Percentiles rank a stretch among this genome's conserved stretches.
These are phyloP conservation scores for Rhyacophila evoluta DNA, from an alignment of 2,888 invertebrate genomes.

Conservation along the genomic window DNA sequence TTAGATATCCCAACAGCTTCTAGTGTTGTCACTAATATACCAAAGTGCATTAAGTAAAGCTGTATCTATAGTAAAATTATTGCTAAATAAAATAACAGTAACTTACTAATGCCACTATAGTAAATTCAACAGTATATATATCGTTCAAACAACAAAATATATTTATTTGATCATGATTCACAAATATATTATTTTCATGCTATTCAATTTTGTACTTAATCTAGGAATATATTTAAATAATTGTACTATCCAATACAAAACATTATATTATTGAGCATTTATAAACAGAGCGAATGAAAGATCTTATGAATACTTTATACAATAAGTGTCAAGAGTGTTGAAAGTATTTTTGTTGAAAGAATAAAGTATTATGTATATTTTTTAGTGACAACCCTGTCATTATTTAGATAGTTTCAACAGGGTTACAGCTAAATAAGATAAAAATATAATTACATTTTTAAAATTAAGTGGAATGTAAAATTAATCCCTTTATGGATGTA, in stretches of 20 bases:
- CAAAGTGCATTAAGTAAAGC: not conserved
- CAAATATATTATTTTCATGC: too few relatives aligned
- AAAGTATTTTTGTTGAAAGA: not conserved
- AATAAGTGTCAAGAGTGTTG: slow-evolving; percentile 8
- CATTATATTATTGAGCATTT: not conserved
- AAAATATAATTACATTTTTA: not conserved
- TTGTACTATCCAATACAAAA: too few relatives aligned
- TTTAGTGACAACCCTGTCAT: not conserved
- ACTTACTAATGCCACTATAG: too few relatives aligned
- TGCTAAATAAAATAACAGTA: too few relatives aligned
- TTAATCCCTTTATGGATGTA: not conserved
- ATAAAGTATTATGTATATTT: not conserved
- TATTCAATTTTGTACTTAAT: too few relatives aligned
- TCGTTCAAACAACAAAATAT: too few relatives aligned
- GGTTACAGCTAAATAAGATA: not conserved
- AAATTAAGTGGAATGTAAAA: slow-evolving; percentile 9
- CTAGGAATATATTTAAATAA: too few relatives aligned
- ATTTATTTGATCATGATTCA: too few relatives aligned
- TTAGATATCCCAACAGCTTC: too few relatives aligned
- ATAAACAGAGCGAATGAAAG: not conserved
- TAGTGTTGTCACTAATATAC: not conserved
- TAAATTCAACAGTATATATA: too few relatives aligned
- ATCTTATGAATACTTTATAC: not conserved
- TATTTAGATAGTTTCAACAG: not conserved
- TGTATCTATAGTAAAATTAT: not conserved